Conservation (phyloP, 2,797 vertebrate species). For the Buphagus erythrorhynchus region DNA sequence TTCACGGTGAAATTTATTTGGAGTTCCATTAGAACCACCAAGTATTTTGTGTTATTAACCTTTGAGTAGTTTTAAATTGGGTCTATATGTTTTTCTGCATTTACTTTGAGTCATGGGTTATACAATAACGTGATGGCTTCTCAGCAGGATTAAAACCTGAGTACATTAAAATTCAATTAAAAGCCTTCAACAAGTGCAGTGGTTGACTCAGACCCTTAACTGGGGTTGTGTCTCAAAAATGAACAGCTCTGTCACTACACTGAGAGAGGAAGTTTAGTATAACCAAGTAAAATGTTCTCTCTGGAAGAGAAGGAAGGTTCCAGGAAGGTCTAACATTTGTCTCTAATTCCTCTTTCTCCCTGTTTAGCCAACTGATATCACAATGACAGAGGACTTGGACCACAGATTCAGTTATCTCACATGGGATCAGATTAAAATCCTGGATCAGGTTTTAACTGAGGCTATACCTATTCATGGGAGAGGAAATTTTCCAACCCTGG, state of each 20-base stretch:
- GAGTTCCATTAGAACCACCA: neutral
- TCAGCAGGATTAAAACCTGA: constrained; percentile 32
- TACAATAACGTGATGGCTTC: neutral
- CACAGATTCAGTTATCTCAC: constrained; percentile 92
- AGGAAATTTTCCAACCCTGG: constrained; percentile 95
- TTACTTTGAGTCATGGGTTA: constrained; percentile 33
- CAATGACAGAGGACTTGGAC: constrained; percentile 86
- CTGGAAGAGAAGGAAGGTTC: no score
- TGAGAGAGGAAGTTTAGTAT: neutral
- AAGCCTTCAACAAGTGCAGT: constrained; percentile 20
- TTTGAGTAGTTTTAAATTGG: neutral
- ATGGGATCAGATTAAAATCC: constrained; percentile 89
- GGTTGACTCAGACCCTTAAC: constrained; percentile 27
- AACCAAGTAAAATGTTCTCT: neutral
- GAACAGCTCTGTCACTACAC: neutral
- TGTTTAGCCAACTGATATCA: constrained; percentile 66
- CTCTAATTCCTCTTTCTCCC: constrained; percentile 12
- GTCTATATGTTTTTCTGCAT: neutral
- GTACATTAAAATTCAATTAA: constrained; percentile 61
- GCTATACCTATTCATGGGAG: constrained; percentile 93
- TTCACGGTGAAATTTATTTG: neutral
- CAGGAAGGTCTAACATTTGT: neutral
- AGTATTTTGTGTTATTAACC: neutral
- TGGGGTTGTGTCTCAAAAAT: neutral
- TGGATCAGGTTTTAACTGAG: constrained; percentile 92